Base-by-base conservation (phyloP, 2,888 invertebrate species). In the Macroteleia sp. region DNA sequence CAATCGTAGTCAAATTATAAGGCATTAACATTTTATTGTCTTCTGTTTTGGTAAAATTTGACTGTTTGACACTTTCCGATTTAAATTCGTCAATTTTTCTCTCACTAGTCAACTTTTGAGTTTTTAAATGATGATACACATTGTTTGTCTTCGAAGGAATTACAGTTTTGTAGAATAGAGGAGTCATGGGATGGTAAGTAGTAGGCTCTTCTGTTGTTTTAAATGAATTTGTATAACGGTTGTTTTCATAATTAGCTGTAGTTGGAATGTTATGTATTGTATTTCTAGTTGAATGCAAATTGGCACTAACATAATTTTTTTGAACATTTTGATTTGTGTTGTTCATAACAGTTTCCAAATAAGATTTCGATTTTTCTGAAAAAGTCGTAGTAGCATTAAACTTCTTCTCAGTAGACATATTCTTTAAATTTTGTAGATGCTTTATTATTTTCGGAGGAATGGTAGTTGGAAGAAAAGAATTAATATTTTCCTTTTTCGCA, bases 1-100 rank as follows among this genome's bases (percentile, higher is more conserved):
- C 64, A 20, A 74, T 5, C 5, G 42, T 41, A 6, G 64, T 57
- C 3, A 73, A 42, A 42, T 73, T 74, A 12, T 66, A 59, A 17
- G 64, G 56, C n/a, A n/a, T n/a, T n/a, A n/a, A n/a, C 17, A 69
- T 2, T 61, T 50, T 42, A 12, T 14, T 20, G 8, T 25, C 22
- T 22, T 42, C 50, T 17, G n/a, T 39, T 1, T 48, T 67, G n/a
- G 41, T 48, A 16, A 19, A 16, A 14, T 14, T 41, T 6, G 34
- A 30, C 25, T 10, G 1, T 12, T 17, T 39, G 6, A 10, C 1
- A 3, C 10, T 1, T 25, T 19, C 16, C 4, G 30, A 12, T 28
- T 16, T 39, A 1, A 17, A 9, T 20, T 25, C 54, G 10, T 14
- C n/a, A 16, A 12, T 14, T 10, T 39, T 41, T 6, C 6, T 30